Evolutionary conservation across 2,797 vertebrate genomes (phyloP), one percentile per base, ranked within the genome.

Genomic region (Meda fulgida): DNA sequence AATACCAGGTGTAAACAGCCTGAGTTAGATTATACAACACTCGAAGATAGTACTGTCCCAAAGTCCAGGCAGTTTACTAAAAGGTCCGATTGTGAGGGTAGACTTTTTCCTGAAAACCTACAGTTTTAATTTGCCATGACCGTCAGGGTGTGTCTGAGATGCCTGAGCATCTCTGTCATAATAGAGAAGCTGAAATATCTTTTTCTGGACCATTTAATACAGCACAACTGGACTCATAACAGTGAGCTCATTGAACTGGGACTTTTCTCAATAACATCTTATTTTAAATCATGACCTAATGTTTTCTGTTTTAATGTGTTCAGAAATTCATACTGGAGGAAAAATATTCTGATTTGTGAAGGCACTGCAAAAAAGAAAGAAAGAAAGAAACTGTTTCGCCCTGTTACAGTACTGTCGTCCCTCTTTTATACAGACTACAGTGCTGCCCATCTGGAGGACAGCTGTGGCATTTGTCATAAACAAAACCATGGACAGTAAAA

Each of bases 391-490:
- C 18, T 67, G 81, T 51, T 1, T 89, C 85, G 84, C 81, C 60
- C 63, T 90, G 87, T 88, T 89, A 85, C 77, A 34, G 83, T 88
- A 86, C 87, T 67, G 48, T 71, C 70, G 18, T 78, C 71, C 36
- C 73, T 84, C 85, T 88, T 91, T 89, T 85, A n/a, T 78, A 91
- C 89, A 58, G 67, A 48, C 43, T 86, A 72, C 23, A 38, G 84
- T 67, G 21, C 19, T 9, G 66, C 85, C 85, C 89, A 91, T 90
- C 90, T 91, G 86, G 83, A 85, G 87, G 89, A 91, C 86, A 91
- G 89, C 86, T 91, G 91, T 78, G 69, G 38, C 71, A 31, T 85
- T 85, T 78, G 48, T 88, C 84, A 73, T 53, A 87, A 88, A 88
- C 63, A 89, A 91, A 90, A 69, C 78, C 76, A 78, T 67, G 76